Evolutionary conservation across 2,797 vertebrate genomes (phyloP), one percentile per base, ranked within the genome.

Genomic region (Brachyalestes nurse): DNA sequence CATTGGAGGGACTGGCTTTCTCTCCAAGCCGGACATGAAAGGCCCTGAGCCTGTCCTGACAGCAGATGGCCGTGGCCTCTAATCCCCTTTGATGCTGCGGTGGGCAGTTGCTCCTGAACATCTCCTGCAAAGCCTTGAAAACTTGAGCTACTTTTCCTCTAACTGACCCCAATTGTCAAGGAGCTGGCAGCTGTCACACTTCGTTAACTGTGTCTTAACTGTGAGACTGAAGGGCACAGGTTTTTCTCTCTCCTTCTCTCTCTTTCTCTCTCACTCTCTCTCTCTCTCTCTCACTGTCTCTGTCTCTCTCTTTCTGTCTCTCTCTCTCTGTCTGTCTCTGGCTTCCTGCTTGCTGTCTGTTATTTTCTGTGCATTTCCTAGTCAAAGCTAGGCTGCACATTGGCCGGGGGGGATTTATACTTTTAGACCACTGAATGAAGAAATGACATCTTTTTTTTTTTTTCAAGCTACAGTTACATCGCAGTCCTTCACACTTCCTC

Each of bases 131-230:
- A 94, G 93, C 93, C 90, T 87, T 86, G 91, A 92, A 94, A 94
- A 94, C 93, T 92, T 93, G 90, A 94, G 91, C 93, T 93, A 93
- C 93, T 94, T 94, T 94, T 94, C 93, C 91, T 92, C 93, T 92
- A 93, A 94, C 92, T 94, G 92, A 94, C 92, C 94, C 93, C 92
- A 92, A 92, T 94, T 93, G 92, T 90, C 89, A 88, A 91, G 89
- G 91, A 93, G 90, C 92, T 92, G 92, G 93, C 92, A 91, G 92
- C 94, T 94, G 94, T 95, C 93, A 92, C 90, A 91, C 86, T 90
- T 89, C 87, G 90, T 95, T 95, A 93, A 91, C 90, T 91, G 86
- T 65, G 88, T 89, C 91, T 93, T 92, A 88, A 91, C 89, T 85
- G 72, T 79, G 88, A 91, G 93, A 93, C 88, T 92, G 92, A 94